These are phyloP conservation scores for Fistularia commersonii DNA, from an alignment of 2,797 vertebrate species.

Conservation along the genomic window DNA sequence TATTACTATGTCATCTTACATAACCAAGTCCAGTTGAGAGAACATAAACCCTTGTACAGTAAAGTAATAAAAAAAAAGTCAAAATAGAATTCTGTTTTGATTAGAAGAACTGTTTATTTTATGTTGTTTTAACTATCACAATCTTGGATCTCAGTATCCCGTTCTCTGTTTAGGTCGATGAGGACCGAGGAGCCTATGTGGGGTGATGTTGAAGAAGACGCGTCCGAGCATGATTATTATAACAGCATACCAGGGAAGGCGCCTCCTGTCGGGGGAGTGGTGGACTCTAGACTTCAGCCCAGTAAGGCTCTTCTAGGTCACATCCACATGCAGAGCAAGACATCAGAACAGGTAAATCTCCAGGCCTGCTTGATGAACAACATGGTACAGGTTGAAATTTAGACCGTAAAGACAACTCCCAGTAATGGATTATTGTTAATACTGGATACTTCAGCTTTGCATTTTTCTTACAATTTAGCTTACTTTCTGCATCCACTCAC, in stretches of 20 bases:
- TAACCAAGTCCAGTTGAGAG: conserved; percentile 16
- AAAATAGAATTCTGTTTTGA: not conserved
- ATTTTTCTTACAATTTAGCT: no score
- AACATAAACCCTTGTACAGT: not conserved
- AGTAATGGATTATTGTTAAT: no score
- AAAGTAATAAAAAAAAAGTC: not conserved
- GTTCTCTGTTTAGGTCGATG: conserved; percentile 60
- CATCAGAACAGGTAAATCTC: conserved; percentile 73
- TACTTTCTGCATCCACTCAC: no score
- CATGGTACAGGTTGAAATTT: no score
- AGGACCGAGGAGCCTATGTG: conserved; percentile 81
- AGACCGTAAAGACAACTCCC: no score
- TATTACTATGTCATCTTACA: conserved; percentile 36
- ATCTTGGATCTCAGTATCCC: no score
- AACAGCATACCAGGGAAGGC: conserved; percentile 98
- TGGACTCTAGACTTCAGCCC: conserved; percentile 84
- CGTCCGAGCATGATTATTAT: conserved; percentile 86
- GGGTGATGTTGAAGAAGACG: conserved; percentile 81
- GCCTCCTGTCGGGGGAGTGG: conserved; percentile 86
- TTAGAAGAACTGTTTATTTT: no score
- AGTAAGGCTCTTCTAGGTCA: conserved; percentile 62
- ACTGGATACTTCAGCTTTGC: no score
- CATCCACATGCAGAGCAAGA: conserved; percentile 64
- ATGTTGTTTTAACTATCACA: no score
- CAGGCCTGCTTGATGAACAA: not conserved